Percentiles rank a stretch among this genome's conserved stretches.
Evolutionary conservation across 2,888 invertebrate species (phyloP).

Genomic region (Myopa tessellatipennis): DNA sequence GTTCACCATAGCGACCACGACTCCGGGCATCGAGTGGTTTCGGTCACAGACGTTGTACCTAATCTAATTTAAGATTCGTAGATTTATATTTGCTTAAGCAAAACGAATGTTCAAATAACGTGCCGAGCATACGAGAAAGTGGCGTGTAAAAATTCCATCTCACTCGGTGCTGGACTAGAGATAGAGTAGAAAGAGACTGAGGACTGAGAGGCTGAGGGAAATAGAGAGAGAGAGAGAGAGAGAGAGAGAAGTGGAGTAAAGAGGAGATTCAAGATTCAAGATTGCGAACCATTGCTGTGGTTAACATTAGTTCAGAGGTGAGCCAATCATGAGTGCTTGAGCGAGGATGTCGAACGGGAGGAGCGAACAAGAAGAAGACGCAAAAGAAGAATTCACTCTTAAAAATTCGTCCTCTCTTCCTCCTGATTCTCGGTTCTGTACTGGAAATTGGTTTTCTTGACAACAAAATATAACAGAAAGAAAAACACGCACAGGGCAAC

Average conservation of each 20-base stretch:
- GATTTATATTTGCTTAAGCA: conserved; percentile 31
- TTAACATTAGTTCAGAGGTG: not conserved
- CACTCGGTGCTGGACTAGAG: too few relatives aligned
- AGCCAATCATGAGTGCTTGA: not conserved
- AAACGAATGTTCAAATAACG: conserved; percentile 24
- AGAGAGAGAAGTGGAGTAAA: not conserved
- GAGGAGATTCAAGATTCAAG: too few relatives aligned
- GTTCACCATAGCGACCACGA: not conserved
- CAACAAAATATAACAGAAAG: not conserved
- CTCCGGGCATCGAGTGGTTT: not conserved
- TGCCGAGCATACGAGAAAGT: conserved; percentile 18
- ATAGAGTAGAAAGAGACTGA: not conserved
- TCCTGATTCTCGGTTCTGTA: too few relatives aligned
- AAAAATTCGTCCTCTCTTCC: too few relatives aligned
- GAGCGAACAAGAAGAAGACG: too few relatives aligned
- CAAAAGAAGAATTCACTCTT: too few relatives aligned
- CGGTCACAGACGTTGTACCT: not conserved
- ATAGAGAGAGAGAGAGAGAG: too few relatives aligned
- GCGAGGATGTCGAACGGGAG: not conserved
- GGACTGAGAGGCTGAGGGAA: too few relatives aligned
- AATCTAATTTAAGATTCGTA: conserved; percentile 30
- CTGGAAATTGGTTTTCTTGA: not conserved
- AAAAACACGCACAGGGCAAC: not conserved
- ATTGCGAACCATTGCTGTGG: not conserved
- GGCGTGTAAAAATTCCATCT: not conserved